Base-by-base conservation (phyloP, 2,888 invertebrate species). In the Pantelozetes paolii region DNA sequence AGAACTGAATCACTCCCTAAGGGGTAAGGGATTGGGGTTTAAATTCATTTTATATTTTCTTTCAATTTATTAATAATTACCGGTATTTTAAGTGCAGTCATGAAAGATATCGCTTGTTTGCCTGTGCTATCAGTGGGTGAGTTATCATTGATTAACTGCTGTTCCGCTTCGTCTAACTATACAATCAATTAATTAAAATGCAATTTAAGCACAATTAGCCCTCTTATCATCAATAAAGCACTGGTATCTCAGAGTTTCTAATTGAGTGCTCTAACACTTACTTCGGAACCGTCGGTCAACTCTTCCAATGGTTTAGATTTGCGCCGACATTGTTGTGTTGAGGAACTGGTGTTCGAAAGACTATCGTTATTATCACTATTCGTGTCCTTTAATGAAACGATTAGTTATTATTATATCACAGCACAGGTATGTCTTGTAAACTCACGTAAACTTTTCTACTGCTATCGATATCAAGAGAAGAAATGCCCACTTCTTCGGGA, bases 1-100 rank as follows among this genome's bases (percentile, higher is more conserved):
- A 92, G 84, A 90, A 98, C 84, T 96, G 95, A 2, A 94, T 78
- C 1, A 98, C 97, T 36, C 96, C 96, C 86, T 85, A 85, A 77
- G 77, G 79, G 36, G n/a, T n/a, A 36, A 36, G 79, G 18, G 1
- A 23, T 48, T 48, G 48, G 79, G 18, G 1, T 9, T 48, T 48
- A 15, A 48, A 9, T 48, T n/a, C 15, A 48, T 5, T 30, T 28
- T 0, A 36, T 1, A 40, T 48, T 50, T 57, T 71, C 6, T 20
- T 26, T 18, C 20, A 59, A 11, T 62, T 71, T 36, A 30, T 71
- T 36, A 30, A 59, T 28, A 36, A 23, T 23, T 26, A 26, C 0
- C 26, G 40, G 42, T 20, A 96, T 94, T 79, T 84, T 84, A 0
- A 92, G 83, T 42, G 96, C 95, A 75, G 87, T 88, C 0, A 86